Conservation (phyloP, 2,888 invertebrate genomes). For the Temnothorax unifasciatus region DNA sequence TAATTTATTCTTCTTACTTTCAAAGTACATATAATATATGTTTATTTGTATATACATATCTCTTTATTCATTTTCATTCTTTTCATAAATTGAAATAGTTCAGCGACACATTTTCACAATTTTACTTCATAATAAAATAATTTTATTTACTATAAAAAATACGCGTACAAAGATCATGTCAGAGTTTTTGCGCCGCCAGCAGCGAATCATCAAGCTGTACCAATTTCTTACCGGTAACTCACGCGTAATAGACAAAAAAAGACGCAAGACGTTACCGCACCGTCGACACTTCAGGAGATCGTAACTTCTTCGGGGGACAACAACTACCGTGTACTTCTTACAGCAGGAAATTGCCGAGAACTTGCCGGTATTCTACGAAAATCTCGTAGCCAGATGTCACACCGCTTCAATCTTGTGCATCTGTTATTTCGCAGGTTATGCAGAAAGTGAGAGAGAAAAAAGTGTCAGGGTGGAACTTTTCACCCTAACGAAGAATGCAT, state of each 20-base stretch:
- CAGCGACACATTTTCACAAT: not conserved
- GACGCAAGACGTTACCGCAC: conserved; percentile 21
- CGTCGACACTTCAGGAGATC: conserved; percentile 43
- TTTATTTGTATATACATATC: too few species aligned
- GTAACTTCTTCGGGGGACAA: conserved; percentile 39
- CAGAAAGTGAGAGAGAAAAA: not conserved
- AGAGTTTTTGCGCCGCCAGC: conserved; percentile 8
- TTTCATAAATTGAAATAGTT: not conserved
- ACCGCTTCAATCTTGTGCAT: not conserved
- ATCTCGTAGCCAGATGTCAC: conserved; percentile 33
- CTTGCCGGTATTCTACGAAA: conserved; percentile 23
- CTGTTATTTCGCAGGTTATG: conserved; percentile 1
- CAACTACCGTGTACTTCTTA: conserved; percentile 26
- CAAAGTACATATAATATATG: not conserved
- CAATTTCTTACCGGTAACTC: conserved; percentile 40
- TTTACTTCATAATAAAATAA: not conserved
- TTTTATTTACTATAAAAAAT: conserved; percentile 10
- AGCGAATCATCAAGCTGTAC: conserved; percentile 43
- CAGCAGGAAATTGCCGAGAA: conserved; percentile 10
- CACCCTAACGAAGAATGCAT: not conserved
- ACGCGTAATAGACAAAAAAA: conserved; percentile 49
- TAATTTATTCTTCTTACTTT: not conserved
- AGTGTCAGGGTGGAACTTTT: not conserved
- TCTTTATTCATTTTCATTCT: not conserved
- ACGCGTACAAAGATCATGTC: not conserved